phyloP scores from a whole-genome alignment of 2,888 invertebrate species.

The Theodoxus fluviatilis region DNA sequence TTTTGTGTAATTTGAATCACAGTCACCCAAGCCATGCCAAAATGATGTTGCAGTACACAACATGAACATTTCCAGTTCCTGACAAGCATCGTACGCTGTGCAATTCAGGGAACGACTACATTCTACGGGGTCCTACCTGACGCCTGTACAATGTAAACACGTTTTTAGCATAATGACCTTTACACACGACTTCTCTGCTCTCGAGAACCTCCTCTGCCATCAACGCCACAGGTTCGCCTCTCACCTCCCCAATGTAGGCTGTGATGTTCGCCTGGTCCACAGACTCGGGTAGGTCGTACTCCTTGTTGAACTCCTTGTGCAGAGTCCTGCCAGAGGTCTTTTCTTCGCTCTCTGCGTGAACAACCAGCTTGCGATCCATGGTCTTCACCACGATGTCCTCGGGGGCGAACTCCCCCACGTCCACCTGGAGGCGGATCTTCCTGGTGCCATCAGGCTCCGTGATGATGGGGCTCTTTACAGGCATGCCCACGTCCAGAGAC shows the following conservation, averaged over 20 bases:
- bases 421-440: constrained; percentile 54
- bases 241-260: constrained; percentile 62
- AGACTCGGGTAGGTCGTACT: constrained; percentile 63
- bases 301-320: constrained; percentile 63
- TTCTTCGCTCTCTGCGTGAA: constrained; percentile 63
- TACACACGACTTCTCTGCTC: too few relatives aligned
- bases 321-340: constrained; percentile 57
- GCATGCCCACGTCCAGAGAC: constrained; percentile 46
- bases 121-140: too few relatives aligned
- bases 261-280: constrained; percentile 62
- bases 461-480: constrained; percentile 56
- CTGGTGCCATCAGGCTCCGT: constrained; percentile 58
- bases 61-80: too few relatives aligned
- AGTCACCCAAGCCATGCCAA: too few relatives aligned
- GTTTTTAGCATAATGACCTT: too few relatives aligned
- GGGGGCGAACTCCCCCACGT: constrained; percentile 62
- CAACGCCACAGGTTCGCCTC: too few relatives aligned
- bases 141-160: too few relatives aligned
- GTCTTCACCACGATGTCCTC: constrained; percentile 64
- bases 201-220: too few relatives aligned
- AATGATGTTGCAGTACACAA: too few relatives aligned
- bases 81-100: too few relatives aligned
- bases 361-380: constrained; percentile 60
- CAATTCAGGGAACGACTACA: too few relatives aligned
- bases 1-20: too few relatives aligned